Conservation (phyloP, 2,113 vertebrate species). For the Pterocles orientalis region DNA sequence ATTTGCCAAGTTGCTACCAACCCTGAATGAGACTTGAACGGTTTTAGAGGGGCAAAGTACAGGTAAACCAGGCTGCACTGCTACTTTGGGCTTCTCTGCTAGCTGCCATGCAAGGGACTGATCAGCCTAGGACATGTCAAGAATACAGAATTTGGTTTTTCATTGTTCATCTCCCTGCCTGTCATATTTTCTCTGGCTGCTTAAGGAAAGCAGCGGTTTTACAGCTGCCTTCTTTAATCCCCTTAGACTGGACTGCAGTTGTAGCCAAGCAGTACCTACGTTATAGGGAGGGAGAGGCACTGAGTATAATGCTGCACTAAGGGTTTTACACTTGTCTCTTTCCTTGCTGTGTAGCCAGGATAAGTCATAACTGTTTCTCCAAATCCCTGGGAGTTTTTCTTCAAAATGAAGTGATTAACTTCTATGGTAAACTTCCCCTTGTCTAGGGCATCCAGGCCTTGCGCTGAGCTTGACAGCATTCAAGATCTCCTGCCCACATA, state of each 20-base stretch:
- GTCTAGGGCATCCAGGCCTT: constrained; percentile 66
- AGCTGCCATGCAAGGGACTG: not conserved
- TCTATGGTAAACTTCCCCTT: constrained; percentile 55
- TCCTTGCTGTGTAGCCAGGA: constrained; percentile 4
- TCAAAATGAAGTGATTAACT: constrained; percentile 68
- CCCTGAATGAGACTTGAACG: not conserved
- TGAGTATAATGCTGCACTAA: not conserved
- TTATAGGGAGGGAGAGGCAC: not conserved
- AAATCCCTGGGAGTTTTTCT: constrained; percentile 50
- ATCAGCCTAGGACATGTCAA: not conserved
- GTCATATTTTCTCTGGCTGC: not conserved
- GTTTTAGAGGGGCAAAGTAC: not conserved
- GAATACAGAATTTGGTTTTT: not conserved
- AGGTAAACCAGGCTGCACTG: not conserved
- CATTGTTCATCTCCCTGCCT: not conserved
- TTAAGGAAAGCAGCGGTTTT: not conserved
- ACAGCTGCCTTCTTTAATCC: constrained; percentile 26
- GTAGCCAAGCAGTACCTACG: not conserved
- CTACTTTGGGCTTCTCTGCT: not conserved
- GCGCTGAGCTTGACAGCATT: constrained; percentile 56
- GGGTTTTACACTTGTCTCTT: constrained; percentile 27
- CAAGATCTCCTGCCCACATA: constrained; percentile 68
- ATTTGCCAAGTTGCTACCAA: not conserved
- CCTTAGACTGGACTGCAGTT: constrained; percentile 38
- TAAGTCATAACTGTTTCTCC: constrained; percentile 47